Conservation (phyloP, 1,140 invertebrate species). For the Drosophila nasuta region DNA sequence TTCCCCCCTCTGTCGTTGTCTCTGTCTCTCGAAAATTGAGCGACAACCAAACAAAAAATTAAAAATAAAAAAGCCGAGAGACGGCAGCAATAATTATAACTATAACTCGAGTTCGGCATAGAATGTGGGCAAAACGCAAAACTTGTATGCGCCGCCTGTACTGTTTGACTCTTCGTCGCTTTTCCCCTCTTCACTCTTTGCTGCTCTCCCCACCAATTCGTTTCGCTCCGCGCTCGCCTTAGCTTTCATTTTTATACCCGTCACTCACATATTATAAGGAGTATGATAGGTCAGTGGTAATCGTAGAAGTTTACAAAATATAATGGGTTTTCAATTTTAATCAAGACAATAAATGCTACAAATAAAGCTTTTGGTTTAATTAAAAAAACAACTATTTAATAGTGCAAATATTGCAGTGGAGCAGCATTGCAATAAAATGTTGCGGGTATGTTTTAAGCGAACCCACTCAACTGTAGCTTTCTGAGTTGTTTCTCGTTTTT, state of each 20-base stretch:
- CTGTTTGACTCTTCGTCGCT: conserved; percentile 50
- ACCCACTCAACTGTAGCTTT: too few relatives aligned
- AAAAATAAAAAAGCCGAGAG: conserved; percentile 74
- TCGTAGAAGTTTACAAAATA: too few relatives aligned
- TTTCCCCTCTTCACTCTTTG: neutral
- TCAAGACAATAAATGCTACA: too few relatives aligned
- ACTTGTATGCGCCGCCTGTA: conserved; percentile 81
- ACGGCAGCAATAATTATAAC: conserved; percentile 79
- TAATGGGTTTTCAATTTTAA: too few relatives aligned
- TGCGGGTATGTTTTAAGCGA: too few relatives aligned
- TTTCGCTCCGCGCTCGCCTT: conserved; percentile 40
- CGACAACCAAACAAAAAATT: conserved; percentile 76
- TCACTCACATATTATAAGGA: too few relatives aligned
- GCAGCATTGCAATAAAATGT: too few relatives aligned
- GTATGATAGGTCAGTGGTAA: too few relatives aligned
- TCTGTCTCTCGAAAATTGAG: conserved; percentile 53
- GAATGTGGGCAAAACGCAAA: conserved; percentile 79
- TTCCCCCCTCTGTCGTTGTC: neutral
- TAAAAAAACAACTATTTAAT: too few relatives aligned
- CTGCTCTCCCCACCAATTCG: conserved; percentile 40
- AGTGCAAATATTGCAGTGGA: too few relatives aligned
- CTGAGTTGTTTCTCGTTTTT: conserved; percentile 52
- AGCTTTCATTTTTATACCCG: conserved; percentile 70
- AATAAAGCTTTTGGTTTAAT: too few relatives aligned
- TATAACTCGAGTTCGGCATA: conserved; percentile 81